Evolutionary conservation across 2,888 invertebrate genomes (phyloP).

Genomic region (Caradrina kadenii): DNA sequence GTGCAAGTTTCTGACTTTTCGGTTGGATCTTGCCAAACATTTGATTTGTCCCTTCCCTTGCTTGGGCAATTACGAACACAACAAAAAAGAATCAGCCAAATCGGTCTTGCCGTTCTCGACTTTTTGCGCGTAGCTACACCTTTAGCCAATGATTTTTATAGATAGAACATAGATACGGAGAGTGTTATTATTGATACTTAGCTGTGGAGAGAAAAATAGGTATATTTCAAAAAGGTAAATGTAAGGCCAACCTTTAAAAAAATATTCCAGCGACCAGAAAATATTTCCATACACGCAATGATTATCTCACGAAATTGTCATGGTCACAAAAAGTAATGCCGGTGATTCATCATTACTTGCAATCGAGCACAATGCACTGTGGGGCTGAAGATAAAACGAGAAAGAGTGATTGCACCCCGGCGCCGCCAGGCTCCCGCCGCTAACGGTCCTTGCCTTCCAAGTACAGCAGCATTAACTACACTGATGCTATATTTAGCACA

Average conservation of each 20-base stretch:
- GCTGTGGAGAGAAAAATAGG: neutral
- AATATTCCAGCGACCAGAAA: constrained; percentile 2
- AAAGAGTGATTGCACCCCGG: constrained; percentile 75
- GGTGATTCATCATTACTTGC: constrained; percentile 58
- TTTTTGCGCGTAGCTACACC: too few species aligned
- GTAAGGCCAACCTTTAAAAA: neutral
- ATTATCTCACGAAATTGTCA: constrained; percentile 40
- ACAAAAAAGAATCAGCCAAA: too few species aligned
- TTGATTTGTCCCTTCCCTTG: too few species aligned
- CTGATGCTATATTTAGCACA: constrained; percentile 78
- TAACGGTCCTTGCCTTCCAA: constrained; percentile 83
- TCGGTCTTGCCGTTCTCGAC: too few species aligned
- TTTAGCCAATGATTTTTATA: too few species aligned
- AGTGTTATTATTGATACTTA: too few species aligned
- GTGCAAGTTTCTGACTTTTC: too few species aligned
- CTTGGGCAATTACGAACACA: too few species aligned
- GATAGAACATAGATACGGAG: too few species aligned
- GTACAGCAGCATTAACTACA: constrained; percentile 79
- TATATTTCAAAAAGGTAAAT: neutral
- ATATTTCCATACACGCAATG: constrained; percentile 13
- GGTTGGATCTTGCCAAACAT: too few species aligned
- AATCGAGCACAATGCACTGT: constrained; percentile 50
- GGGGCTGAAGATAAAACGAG: constrained; percentile 62
- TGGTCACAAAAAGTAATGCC: constrained; percentile 49
- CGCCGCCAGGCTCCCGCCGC: constrained; percentile 76